These are phyloP conservation scores for Pyrochroa serraticornis DNA, from an alignment of 2,888 invertebrate species.

Conservation along the genomic window DNA sequence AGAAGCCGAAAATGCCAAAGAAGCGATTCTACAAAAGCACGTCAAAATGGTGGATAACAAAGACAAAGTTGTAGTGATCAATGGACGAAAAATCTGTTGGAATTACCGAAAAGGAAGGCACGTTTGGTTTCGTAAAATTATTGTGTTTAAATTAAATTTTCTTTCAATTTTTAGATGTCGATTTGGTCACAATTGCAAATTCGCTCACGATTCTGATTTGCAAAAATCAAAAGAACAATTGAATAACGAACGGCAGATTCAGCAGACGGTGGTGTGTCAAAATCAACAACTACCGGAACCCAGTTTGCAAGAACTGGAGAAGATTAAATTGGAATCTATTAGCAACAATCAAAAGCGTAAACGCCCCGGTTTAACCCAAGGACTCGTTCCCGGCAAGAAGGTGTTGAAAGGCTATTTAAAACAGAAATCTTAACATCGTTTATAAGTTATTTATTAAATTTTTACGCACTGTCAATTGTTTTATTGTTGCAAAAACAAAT, in stretches of 20 bases:
- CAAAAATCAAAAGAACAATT: conserved; percentile 68
- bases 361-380: conserved; percentile 78
- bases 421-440: conserved; percentile 56
- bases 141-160: background rate
- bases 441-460: too few species aligned
- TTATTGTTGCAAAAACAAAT: too few species aligned
- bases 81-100: conserved; percentile 91
- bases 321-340: conserved; percentile 37
- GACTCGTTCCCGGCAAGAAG: conserved; percentile 82
- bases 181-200: conserved; percentile 91
- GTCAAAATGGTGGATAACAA: conserved; percentile 86
- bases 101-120: conserved; percentile 82
- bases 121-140: background rate
- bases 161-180: conserved; percentile 64
- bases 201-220: conserved; percentile 88
- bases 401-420: conserved; percentile 79
- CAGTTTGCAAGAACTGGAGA: conserved; percentile 36
- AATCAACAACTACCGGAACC: conserved; percentile 32
- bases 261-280: conserved; percentile 40
- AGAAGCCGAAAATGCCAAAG: conserved; percentile 84
- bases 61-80: conserved; percentile 74
- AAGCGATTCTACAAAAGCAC: conserved; percentile 83
- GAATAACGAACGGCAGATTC: conserved; percentile 62
- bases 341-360: conserved; percentile 62
- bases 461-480: too few species aligned